Percentiles rank a stretch among this genome's conserved stretches.
These are phyloP conservation scores for Pecten maximus DNA, from an alignment of 2,888 invertebrate genomes.

Conservation along the genomic window DNA sequence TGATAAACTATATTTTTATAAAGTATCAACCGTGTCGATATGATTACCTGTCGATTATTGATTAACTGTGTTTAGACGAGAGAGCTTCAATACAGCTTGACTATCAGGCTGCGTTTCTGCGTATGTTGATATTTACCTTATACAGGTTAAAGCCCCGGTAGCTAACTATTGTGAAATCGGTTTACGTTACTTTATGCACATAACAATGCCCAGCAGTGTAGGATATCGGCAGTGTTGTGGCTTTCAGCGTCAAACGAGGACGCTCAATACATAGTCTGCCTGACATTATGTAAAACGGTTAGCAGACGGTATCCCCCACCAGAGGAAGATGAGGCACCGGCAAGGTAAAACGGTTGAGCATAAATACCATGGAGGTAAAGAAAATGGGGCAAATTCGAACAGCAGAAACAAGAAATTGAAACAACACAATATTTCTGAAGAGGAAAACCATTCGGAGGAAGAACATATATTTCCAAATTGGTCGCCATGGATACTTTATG, in stretches of 20 bases:
- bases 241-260: neutral
- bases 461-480: neutral
- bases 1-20: neutral
- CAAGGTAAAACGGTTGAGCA: neutral
- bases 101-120: neutral
- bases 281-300: neutral
- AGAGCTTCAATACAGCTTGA: neutral
- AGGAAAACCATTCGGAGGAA: neutral
- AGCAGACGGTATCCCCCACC: neutral
- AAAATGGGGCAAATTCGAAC: neutral
- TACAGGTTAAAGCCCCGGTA: neutral
- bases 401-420: neutral
- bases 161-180: neutral
- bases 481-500: constrained; percentile 24
- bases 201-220: neutral
- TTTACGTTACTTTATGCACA: neutral
- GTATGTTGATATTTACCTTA: neutral
- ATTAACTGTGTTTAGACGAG: neutral
- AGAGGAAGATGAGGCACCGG: neutral
- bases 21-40: neutral
- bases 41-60: neutral
- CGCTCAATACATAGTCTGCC: neutral
- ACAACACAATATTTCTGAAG: neutral
- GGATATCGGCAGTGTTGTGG: neutral
- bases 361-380: neutral